Conservation (phyloP, 2,113 vertebrate species). For the Tichodroma muraria region DNA sequence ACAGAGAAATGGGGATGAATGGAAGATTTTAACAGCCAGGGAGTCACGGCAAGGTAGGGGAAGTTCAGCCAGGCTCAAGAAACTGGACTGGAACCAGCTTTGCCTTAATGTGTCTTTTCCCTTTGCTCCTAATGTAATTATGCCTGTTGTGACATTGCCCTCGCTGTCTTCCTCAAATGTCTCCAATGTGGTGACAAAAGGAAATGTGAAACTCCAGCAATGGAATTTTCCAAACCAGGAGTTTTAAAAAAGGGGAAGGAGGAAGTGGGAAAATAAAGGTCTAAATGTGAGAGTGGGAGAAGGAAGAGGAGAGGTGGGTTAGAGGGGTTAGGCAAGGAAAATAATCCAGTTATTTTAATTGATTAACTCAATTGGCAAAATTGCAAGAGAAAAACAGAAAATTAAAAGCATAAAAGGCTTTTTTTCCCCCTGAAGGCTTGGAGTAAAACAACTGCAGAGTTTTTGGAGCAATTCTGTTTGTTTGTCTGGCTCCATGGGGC, state of each 20-base stretch:
- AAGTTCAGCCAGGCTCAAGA: not conserved
- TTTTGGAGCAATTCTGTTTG: not conserved
- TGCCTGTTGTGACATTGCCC: not conserved
- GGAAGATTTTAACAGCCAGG: not conserved
- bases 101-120: not conserved
- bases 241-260: not conserved
- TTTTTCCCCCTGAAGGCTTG: not conserved
- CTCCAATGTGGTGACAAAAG: not conserved
- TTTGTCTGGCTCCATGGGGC: not conserved
- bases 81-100: not conserved
- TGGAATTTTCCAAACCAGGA: not conserved
- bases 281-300: not conserved
- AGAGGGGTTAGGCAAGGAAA: not conserved
- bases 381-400: not conserved
- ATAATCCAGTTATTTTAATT: not conserved
- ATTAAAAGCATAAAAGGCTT: not conserved
- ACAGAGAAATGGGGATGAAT: not conserved
- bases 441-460: not conserved
- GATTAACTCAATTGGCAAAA: not conserved
- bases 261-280: not conserved
- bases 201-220: not conserved
- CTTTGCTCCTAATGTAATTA: not conserved
- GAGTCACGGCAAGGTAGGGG: not conserved
- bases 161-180: not conserved
- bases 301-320: not conserved